Conservation (phyloP, 2,888 invertebrate species). For the Dasysyrphus tricinctus region DNA sequence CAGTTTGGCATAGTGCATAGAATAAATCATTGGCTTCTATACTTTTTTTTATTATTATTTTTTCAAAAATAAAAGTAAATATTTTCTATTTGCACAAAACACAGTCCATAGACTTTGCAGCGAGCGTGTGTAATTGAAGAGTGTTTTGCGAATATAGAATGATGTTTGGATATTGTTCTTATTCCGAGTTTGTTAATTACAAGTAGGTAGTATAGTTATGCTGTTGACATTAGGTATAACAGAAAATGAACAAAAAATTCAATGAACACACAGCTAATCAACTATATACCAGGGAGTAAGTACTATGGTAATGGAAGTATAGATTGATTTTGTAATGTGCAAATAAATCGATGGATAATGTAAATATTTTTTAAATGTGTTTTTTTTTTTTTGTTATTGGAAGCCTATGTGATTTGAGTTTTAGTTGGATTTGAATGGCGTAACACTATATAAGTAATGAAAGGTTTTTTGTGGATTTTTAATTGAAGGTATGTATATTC, state of each 20-base stretch:
- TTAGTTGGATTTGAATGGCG: neutral
- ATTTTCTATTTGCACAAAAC: conserved; percentile 49
- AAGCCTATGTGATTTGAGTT: neutral
- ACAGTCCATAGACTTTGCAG: conserved; percentile 32
- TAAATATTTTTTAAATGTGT: conserved; percentile 50
- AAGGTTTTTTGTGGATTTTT: neutral
- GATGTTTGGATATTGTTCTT: conserved; percentile 31
- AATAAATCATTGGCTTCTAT: conserved; percentile 6
- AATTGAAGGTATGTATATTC: conserved; percentile 16
- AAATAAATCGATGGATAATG: conserved; percentile 43
- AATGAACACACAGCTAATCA: conserved; percentile 18
- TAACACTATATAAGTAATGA: neutral
- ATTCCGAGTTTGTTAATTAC: conserved; percentile 4
- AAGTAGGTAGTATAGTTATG: conserved; percentile 10
- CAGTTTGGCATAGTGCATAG: neutral
- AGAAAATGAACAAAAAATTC: conserved; percentile 32
- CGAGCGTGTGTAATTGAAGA: conserved; percentile 45
- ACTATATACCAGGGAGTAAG: neutral
- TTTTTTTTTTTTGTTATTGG: neutral
- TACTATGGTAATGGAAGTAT: conserved; percentile 2
- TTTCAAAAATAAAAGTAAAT: conserved; percentile 33
- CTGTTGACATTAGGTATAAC: no score
- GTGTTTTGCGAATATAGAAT: conserved; percentile 41
- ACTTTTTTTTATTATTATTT: conserved; percentile 6
- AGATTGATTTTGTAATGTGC: conserved; percentile 48